phyloP scores from a whole-genome alignment of 2,113 vertebrate species.

The pig (Sus scrofa) region T2T-Sscrofa CM000822.6:33873501-33874000 shows the following conservation, averaged over 20 bases:
- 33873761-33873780: slow-evolving; percentile 46
- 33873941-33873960: neutral
- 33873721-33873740: neutral
- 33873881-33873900: neutral
- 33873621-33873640: neutral
- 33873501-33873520: slow-evolving; percentile 29
- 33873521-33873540: neutral
- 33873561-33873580: slow-evolving; percentile 8
- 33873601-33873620: neutral
- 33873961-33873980: neutral
- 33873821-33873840: neutral
- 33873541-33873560: neutral
- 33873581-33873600: neutral
- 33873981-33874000: neutral
- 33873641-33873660: neutral
- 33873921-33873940: neutral
- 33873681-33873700: neutral
- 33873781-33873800: neutral
- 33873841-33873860: neutral
- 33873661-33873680: neutral
- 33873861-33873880: neutral
- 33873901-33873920: slow-evolving; percentile 1
- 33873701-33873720: neutral
- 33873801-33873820: neutral
- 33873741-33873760: neutral